Base-by-base conservation (phyloP, 2,888 invertebrate species). In the Andrena dorsata region DNA sequence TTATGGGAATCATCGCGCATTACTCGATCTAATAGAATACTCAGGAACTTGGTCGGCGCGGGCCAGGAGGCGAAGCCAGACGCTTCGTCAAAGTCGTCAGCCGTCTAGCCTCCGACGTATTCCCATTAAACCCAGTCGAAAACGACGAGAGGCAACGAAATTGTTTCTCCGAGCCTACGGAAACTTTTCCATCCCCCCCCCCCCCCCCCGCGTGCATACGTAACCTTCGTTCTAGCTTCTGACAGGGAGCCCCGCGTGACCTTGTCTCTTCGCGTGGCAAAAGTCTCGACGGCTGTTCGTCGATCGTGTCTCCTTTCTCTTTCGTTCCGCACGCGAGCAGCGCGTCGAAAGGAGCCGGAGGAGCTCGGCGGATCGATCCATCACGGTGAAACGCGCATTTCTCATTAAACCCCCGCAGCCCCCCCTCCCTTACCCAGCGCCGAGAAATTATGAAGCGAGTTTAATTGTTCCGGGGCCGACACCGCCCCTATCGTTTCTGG, bases 361-460 rank as follows among this genome's bases (percentile, higher is more conserved):
- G 5, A 41, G 16, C 41, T 28, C 64, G 28, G 60, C 47, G 70
- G 85, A 90, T 89, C 90, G 89, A 91, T 90, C 84, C 84, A 84
- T 89, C 86, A 88, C 82, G 80, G 84, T 83, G 82, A 89, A 41
- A 85, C 86, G 90, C 86, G 86, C 87, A 89, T 90, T 91, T 89
- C 89, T 91, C 91, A 91, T 91, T 91, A 90, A 89, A 85, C 86
- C 74, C 66, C 61, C 75, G 56, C 84, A 74, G 20, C 10, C 10
- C 8, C 20, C 47, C 0, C 35, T 28, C n/a, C 20, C n/a, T n/a
- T n/a, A 0, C n/a, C 78, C 66, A 75, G 61, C 41, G 23, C 82
- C 72, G 82, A 83, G 87, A 88, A 90, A 91, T 90, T 89, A 89
- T 90, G 87, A 90, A 88, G 89, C 83, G 85, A 88, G 87, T 90